Evolutionary conservation across 2,888 invertebrate species (phyloP).

Genomic region (Globia sparganii): DNA sequence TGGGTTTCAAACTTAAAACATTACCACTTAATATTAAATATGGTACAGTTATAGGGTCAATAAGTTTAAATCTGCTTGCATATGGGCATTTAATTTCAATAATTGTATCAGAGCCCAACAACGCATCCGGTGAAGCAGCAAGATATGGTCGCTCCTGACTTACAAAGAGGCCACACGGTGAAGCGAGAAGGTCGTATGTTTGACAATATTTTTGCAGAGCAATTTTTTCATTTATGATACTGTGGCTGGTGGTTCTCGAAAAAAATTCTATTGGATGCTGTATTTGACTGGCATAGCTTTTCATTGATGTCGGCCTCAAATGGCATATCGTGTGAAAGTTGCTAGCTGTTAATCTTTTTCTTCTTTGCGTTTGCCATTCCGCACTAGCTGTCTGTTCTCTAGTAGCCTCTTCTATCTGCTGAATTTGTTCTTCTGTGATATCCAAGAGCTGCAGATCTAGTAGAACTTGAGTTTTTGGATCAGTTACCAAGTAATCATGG

Average conservation of each 20-base stretch:
- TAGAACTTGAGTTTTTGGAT: neutral
- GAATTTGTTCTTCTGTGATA: neutral
- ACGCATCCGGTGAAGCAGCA: too few species aligned
- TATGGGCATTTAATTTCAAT: too few species aligned
- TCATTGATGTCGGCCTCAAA: neutral
- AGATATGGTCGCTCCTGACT: too few species aligned
- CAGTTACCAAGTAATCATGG: neutral
- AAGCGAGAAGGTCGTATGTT: neutral
- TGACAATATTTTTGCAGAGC: neutral
- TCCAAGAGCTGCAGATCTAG: neutral
- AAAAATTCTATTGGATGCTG: neutral
- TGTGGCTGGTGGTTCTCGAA: neutral
- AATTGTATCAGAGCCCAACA: too few species aligned
- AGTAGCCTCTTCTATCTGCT: neutral
- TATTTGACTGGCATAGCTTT: constrained; percentile 1
- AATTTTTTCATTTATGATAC: too few species aligned
- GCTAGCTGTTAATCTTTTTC: neutral
- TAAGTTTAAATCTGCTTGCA: too few species aligned
- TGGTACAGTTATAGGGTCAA: too few species aligned
- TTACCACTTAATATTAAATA: too few species aligned
- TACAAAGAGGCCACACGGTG: neutral
- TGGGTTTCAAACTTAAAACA: too few species aligned
- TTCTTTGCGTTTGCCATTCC: neutral
- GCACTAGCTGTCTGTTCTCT: neutral
- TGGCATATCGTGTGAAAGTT: neutral